Percentiles rank a stretch among this genome's conserved stretches.
These are phyloP conservation scores for Hetaerina titia DNA, from an alignment of 2,888 invertebrate genomes.

Conservation along the genomic window DNA sequence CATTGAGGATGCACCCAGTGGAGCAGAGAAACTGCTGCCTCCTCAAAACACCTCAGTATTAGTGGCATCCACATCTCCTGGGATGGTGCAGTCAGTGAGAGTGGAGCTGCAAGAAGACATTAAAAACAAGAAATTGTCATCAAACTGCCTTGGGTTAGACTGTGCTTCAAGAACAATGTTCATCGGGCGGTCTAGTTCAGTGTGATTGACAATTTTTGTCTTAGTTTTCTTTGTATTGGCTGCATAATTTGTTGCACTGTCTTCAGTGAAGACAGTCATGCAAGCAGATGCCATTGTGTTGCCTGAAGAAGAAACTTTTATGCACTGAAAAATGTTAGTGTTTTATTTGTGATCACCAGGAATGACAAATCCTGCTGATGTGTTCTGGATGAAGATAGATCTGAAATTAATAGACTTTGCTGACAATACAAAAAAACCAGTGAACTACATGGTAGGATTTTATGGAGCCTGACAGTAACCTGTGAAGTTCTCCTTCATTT, in stretches of 20 bases:
- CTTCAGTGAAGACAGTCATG: constrained; percentile 11
- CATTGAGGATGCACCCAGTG: background rate
- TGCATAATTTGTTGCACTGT: background rate
- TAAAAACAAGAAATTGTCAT: constrained; percentile 25
- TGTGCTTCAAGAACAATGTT: constrained; percentile 57
- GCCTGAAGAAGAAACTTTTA: background rate
- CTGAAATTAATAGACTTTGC: constrained; percentile 15
- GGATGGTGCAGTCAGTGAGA: constrained; percentile 41
- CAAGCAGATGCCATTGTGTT: constrained; percentile 4
- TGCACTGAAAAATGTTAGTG: background rate
- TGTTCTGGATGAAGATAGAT: constrained; percentile 19
- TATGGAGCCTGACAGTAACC: background rate
- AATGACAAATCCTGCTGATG: background rate
- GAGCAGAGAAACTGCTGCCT: background rate
- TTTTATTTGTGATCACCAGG: background rate
- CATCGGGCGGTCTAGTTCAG: constrained; percentile 57
- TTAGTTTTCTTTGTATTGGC: background rate
- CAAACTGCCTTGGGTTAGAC: constrained; percentile 51
- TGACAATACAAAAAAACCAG: background rate
- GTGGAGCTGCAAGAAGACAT: constrained; percentile 39
- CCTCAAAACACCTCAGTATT: constrained; percentile 32
- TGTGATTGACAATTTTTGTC: constrained; percentile 39
- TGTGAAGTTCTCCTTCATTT: background rate
- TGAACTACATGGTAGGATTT: constrained; percentile 3
- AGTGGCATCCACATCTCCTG: constrained; percentile 44